Conservation (phyloP, 2,113 vertebrate genomes). For the Bambusicola thoracicus region DNA sequence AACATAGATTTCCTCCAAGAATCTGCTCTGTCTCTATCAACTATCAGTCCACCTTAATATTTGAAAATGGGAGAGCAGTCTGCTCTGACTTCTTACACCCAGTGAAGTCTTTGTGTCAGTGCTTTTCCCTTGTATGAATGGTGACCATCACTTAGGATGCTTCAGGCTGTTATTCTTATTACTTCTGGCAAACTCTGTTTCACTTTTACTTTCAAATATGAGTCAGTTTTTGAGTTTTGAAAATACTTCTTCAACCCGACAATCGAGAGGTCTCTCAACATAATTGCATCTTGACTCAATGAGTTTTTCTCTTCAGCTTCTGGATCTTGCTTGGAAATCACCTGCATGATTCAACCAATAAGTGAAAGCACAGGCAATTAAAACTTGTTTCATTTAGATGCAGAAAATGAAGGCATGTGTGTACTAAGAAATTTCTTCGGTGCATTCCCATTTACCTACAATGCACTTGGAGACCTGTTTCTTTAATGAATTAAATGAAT, state of each 20-base stretch:
- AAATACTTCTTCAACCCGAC: background rate
- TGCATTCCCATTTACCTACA: background rate
- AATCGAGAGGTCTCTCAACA: background rate
- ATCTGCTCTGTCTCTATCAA: background rate
- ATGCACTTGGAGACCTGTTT: background rate
- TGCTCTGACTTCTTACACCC: background rate
- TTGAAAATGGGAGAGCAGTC: background rate
- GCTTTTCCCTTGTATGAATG: background rate
- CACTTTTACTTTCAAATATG: background rate
- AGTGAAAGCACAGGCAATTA: background rate
- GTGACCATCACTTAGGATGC: background rate
- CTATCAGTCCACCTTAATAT: background rate
- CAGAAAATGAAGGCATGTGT: background rate
- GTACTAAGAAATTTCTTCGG: accelerated
- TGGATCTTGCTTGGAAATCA: background rate
- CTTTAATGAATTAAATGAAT: background rate
- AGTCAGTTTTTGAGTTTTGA: background rate
- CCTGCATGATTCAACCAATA: background rate
- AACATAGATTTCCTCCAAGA: background rate
- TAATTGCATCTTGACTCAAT: background rate
- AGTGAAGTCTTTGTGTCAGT: background rate
- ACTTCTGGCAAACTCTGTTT: background rate
- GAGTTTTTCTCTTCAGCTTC: background rate
- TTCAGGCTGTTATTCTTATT: background rate
- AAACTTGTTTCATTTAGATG: background rate